Base-by-base conservation (phyloP, 2,888 invertebrate species). In the Drosophila kanekoi region DNA sequence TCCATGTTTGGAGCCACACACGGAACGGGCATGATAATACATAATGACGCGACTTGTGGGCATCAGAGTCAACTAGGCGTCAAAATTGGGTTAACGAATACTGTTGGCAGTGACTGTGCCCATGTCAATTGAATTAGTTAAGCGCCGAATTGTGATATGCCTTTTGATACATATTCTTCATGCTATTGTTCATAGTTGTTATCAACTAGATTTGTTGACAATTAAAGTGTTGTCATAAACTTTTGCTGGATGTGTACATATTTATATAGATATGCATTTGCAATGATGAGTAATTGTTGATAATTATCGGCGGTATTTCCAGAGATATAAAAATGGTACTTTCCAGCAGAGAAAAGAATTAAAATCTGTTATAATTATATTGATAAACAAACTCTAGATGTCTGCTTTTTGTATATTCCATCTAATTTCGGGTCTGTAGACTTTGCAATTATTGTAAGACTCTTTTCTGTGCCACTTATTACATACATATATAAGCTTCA, bases 151-250 rank as follows among this genome's bases (percentile, higher is more conserved):
- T 35, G 3, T 18, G 10, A n/a, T 35, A n/a, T 41, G 14, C 13
- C 37, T 44, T 13, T 38, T 23, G 14, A 14, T 18, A 28, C 10
- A 10, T 20, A 10, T 37, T 18, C 44, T 8, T 38, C 33, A 64
- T 4, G 48, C 33, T 16, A 23, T 43, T 41, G 20, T 44, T 37
- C n/a, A 53, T 14, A 49, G 33, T 16, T 62, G 68, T 75, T 77
- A 75, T 77, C 74, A 63, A 45, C 52, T 51, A 62, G 61, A 67
- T 72, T 77, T 56, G 28, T 28, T 43, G 49, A 51, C 43, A 38
- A 72, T 73, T 44, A 35, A 49, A 40, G 48, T 77, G 78, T 77
- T 77, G 56, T 75, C 74, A 74, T 23, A 9, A 16, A 54, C 14
- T 23, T 14, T 20, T 44, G 53, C 11, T n/a, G 37, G 5, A 16